phyloP scores from a whole-genome alignment of 2,888 invertebrate species.

The Hirtodrosophila histrioides region DNA sequence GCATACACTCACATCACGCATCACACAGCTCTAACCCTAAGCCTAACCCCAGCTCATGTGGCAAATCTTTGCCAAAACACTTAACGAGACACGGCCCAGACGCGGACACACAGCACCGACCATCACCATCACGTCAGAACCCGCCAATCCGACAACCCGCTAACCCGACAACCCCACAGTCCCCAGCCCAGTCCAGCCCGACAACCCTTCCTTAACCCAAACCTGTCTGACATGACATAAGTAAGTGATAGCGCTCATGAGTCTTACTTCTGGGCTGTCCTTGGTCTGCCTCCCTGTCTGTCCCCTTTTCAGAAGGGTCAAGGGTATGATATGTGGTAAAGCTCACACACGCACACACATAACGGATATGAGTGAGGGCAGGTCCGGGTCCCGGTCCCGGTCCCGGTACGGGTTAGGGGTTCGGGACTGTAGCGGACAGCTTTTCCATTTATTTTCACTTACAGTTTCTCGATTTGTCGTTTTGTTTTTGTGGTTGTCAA shows the following conservation, averaged over 20 bases:
- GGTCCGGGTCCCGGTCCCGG: conserved; percentile 28
- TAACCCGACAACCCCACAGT: conserved; percentile 24
- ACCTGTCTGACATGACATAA: conserved; percentile 75
- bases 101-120: conserved; percentile 23
- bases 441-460: conserved; percentile 66
- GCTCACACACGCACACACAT: conserved; percentile 21
- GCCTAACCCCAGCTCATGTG: conserved; percentile 42
- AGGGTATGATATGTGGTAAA: conserved; percentile 50
- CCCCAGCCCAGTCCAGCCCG: not conserved
- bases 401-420: conserved; percentile 1
- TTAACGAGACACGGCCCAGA: conserved; percentile 74
- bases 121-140: not conserved
- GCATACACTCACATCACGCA: conserved; percentile 11
- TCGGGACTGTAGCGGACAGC: conserved; percentile 16
- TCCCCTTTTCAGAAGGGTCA: conserved; percentile 55
- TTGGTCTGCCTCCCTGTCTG: conserved; percentile 9
- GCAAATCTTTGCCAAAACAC: conserved; percentile 72
- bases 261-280: conserved; percentile 40
- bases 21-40: conserved; percentile 12
- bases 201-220: conserved; percentile 41
- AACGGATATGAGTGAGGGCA: conserved; percentile 25
- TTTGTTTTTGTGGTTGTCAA: conserved; percentile 60
- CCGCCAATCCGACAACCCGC: conserved; percentile 31
- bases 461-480: conserved; percentile 46
- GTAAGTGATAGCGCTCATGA: conserved; percentile 76